Evolutionary conservation across 2,113 vertebrate genomes (phyloP).

Genomic region (Gallinago undulata): DNA sequence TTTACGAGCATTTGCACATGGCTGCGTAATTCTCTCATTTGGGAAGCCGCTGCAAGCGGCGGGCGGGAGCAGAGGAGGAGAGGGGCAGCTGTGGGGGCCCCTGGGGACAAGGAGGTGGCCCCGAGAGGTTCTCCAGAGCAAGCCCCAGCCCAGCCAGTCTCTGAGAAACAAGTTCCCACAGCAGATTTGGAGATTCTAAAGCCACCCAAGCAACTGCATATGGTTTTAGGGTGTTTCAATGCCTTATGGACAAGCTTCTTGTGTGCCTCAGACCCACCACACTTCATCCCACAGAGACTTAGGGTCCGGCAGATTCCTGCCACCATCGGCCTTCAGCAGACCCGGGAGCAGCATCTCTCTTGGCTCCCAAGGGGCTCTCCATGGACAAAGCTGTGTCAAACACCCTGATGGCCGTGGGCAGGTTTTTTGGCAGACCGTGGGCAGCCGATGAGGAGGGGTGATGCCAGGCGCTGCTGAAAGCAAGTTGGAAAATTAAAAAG

Average conservation of each 20-base stretch:
- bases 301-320: not conserved
- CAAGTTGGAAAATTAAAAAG: not conserved
- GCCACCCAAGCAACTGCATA: rapidly evolving
- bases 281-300: rapidly evolving
- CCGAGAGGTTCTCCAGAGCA: rapidly evolving
- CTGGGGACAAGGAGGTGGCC: no score
- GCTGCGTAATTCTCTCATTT: rapidly evolving
- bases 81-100: rapidly evolving
- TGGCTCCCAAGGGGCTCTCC: not conserved
- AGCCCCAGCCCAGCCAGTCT: no score
- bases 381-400: rapidly evolving
- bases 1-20: not conserved
- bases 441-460: rapidly evolving
- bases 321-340: rapidly evolving
- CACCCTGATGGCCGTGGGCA: rapidly evolving
- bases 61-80: not conserved
- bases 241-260: rapidly evolving
- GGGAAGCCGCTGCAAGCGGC: not conserved
- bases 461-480: not conserved
- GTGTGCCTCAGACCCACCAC: rapidly evolving
- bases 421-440: rapidly evolving
- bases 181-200: not conserved
- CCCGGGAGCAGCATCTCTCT: rapidly evolving
- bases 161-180: not conserved
- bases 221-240: not conserved